Evolutionary conservation across 2,113 vertebrate species (phyloP).

Genomic region (Benitochromis conjunctus): DNA sequence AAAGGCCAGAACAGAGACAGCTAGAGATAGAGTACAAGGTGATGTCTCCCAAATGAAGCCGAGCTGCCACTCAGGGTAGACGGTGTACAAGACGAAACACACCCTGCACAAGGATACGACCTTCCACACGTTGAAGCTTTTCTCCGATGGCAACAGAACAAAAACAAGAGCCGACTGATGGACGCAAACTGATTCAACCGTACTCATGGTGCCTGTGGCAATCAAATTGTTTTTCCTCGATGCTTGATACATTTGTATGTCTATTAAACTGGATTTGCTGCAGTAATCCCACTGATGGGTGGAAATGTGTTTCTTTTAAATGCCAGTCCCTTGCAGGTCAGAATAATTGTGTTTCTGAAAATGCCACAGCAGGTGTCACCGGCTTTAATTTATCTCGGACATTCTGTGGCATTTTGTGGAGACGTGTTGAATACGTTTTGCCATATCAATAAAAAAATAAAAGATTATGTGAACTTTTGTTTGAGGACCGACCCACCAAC

Average conservation of each 20-base stretch:
- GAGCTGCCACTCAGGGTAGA: slow-evolving; percentile 53
- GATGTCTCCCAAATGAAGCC: slow-evolving; percentile 50
- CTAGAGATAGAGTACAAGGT: slow-evolving; percentile 41
- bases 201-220: neutral
- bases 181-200: neutral
- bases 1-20: slow-evolving; percentile 45
- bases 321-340: slow-evolving; percentile 65
- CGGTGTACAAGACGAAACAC: slow-evolving; percentile 38
- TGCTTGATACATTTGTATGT: slow-evolving; percentile 13
- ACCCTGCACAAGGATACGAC: slow-evolving; percentile 40
- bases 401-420: slow-evolving; percentile 66
- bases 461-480: slow-evolving; percentile 35
- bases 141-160: neutral
- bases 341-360: slow-evolving; percentile 65
- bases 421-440: slow-evolving; percentile 35
- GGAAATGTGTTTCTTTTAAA: slow-evolving; percentile 64
- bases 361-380: slow-evolving; percentile 65
- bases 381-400: slow-evolving; percentile 61
- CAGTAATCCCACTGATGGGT: slow-evolving; percentile 46
- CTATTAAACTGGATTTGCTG: slow-evolving; percentile 38
- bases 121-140: neutral
- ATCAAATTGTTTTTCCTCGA: slow-evolving; percentile 23
- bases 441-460: slow-evolving; percentile 22
- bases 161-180: neutral
- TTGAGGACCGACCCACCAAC: neutral